These are phyloP conservation scores for Diplodus sargus DNA, from an alignment of 2,797 vertebrate species.

Conservation along the genomic window DNA sequence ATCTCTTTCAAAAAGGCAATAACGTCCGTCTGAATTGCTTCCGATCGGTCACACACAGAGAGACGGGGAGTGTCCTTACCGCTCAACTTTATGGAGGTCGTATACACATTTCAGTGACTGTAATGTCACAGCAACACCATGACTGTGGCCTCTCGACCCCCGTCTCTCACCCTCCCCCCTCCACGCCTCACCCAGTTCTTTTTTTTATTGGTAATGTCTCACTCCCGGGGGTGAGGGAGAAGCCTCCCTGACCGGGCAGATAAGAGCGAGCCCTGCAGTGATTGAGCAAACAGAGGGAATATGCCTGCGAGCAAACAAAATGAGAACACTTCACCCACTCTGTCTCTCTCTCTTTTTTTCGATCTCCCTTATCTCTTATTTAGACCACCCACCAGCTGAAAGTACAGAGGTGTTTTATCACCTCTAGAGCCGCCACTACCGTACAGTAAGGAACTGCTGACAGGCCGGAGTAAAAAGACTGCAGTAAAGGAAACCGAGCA, in stretches of 20 bases:
- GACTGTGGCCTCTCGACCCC: conserved; percentile 39
- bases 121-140: conserved; percentile 31
- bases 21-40: conserved; percentile 52
- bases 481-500: not conserved
- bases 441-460: conserved; percentile 36
- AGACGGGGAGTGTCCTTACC: conserved; percentile 32
- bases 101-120: conserved; percentile 45
- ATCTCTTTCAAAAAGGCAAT: conserved; percentile 53
- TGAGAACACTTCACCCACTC: conserved; percentile 14
- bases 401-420: conserved; percentile 28
- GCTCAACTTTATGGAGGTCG: conserved; percentile 45
- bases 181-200: too few relatives aligned
- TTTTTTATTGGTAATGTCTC: conserved; percentile 54
- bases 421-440: not conserved
- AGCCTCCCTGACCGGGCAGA: conserved; percentile 35
- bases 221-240: conserved; percentile 23
- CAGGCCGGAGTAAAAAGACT: not conserved
- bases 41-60: conserved; percentile 21
- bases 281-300: conserved; percentile 37
- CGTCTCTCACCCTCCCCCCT: not conserved
- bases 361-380: conserved; percentile 48
- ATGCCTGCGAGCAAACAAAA: conserved; percentile 45
- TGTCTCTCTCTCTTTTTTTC: not conserved
- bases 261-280: conserved; percentile 35
- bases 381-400: conserved; percentile 27